These are phyloP conservation scores for Strix aluco DNA, from an alignment of 2,113 vertebrate species.

Conservation along the genomic window DNA sequence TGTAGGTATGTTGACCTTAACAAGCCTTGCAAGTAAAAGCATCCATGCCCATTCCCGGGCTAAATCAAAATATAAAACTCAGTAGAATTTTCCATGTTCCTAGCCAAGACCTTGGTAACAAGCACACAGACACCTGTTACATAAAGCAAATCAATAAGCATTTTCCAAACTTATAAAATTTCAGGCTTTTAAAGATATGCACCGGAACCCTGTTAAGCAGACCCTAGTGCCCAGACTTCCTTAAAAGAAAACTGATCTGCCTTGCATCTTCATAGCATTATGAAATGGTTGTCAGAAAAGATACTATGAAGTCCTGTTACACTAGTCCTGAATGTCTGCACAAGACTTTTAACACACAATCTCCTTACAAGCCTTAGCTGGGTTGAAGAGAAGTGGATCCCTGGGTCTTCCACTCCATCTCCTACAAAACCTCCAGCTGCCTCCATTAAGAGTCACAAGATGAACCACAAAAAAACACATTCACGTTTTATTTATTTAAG, in stretches of 20 bases:
- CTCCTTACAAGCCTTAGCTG: neutral
- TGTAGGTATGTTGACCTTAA: neutral
- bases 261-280: neutral
- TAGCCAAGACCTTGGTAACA: neutral
- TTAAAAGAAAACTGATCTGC: neutral
- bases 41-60: neutral
- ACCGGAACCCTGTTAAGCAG: neutral
- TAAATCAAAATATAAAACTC: neutral
- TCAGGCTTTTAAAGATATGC: neutral
- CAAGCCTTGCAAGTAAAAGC: neutral
- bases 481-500: neutral
- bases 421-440: neutral
- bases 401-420: neutral
- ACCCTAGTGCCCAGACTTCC: neutral
- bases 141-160: neutral
- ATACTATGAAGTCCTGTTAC: neutral
- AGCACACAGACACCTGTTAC: neutral
- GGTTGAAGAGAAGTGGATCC: neutral
- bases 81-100: neutral
- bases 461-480: neutral
- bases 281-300: neutral
- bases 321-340: neutral
- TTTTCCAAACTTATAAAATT: neutral
- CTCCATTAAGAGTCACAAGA: neutral
- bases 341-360: neutral